A percentile compares a stretch with the other conserved stretches of the same genome.
Conservation (phyloP, 2,888 invertebrate genomes). For the Portevinia maculata region DNA sequence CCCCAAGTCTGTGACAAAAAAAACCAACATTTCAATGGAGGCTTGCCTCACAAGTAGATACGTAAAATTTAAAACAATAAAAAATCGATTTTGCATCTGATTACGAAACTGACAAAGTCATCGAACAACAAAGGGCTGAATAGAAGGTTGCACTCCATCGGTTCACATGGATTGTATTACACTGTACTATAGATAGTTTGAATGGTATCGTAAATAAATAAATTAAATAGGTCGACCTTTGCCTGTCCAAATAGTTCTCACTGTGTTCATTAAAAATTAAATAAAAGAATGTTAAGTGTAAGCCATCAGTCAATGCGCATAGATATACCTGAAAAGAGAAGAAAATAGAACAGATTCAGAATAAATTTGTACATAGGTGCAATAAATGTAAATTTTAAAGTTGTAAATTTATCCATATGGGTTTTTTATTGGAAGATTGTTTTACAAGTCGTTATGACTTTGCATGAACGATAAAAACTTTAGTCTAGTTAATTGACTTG, state of each 20-base stretch:
- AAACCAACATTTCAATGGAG: background rate
- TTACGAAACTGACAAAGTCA: conserved; percentile 10
- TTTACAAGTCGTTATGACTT: conserved; percentile 8
- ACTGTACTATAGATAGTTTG: background rate
- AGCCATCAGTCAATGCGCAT: background rate
- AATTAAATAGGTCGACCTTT: conserved; percentile 40
- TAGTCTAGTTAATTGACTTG: background rate
- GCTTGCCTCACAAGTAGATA: background rate
- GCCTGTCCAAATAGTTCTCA: conserved; percentile 1
- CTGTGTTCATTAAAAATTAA: conserved; percentile 3
- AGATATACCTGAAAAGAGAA: conserved; percentile 36
- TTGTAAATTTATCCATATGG: conserved; percentile 5
- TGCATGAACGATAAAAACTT: background rate
- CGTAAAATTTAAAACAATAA: background rate
- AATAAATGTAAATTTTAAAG: conserved; percentile 3
- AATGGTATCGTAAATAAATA: background rate
- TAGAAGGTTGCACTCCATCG: background rate
- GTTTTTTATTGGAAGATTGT: conserved; percentile 4
- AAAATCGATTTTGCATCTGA: conserved; percentile 42
- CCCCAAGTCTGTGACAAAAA: background rate
- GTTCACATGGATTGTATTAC: conserved; percentile 14
- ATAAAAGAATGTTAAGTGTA: conserved; percentile 3
- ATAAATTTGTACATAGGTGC: conserved; percentile 44
- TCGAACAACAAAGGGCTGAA: background rate
- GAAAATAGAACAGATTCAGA: conserved; percentile 19